Percentiles rank a stretch among this genome's conserved stretches.
These are phyloP conservation scores for Melanostoma scalare DNA, from an alignment of 2,888 invertebrate genomes.

Conservation along the genomic window DNA sequence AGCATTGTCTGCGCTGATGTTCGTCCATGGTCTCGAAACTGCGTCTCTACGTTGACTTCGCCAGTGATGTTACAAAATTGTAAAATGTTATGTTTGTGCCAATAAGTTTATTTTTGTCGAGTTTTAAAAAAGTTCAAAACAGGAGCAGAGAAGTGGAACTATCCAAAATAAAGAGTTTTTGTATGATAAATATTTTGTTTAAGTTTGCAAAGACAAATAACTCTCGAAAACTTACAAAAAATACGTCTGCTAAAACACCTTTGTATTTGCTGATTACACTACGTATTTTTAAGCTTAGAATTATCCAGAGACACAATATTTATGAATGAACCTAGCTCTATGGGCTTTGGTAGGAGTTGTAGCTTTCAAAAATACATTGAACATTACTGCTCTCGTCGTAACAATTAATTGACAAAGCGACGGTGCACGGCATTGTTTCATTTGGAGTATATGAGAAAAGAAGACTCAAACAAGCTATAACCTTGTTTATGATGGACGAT, in stretches of 20 bases:
- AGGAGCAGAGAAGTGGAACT: no score
- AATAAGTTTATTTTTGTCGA: not conserved
- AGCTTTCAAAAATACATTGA: not conserved
- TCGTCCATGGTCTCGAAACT: constrained; percentile 28
- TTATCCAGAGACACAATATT: no score
- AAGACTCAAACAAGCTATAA: constrained; percentile 23
- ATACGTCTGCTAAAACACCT: no score
- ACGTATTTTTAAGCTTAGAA: no score
- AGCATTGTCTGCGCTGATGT: constrained; percentile 50
- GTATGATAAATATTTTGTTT: no score
- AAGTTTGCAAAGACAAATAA: no score
- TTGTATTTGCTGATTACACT: no score
- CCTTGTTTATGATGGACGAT: constrained; percentile 42
- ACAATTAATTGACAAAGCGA: constrained; percentile 63
- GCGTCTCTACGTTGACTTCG: constrained; percentile 5
- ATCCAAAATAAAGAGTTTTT: no score
- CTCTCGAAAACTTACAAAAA: no score
- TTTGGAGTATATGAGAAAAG: constrained; percentile 32
- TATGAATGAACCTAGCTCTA: no score
- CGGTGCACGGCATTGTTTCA: constrained; percentile 43
- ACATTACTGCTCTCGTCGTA: constrained; percentile 21
- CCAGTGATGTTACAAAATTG: constrained; percentile 17
- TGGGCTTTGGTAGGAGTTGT: no score
- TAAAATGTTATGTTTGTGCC: no score
- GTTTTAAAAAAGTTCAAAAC: not conserved